Conservation (phyloP, 92 coral and sea anemone genomes). For the Metridium senile region DNA sequence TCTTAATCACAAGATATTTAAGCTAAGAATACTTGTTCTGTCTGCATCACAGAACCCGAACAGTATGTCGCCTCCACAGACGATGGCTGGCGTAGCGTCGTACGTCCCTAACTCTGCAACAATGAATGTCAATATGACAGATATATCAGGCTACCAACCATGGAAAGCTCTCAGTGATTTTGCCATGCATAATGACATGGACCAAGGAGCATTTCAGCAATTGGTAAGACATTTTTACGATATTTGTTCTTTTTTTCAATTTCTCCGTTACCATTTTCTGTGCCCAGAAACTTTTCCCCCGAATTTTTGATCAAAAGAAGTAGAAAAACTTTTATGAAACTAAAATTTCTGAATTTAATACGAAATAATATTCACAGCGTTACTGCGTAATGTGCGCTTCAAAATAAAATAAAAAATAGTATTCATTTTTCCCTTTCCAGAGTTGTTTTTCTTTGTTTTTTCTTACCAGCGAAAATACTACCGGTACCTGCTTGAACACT, state of each 20-base stretch:
- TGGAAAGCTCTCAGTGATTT: constrained; percentile 99
- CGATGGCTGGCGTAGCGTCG: constrained; percentile 77
- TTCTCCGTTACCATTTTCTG: background rate
- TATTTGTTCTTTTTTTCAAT: background rate
- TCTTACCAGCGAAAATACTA: background rate
- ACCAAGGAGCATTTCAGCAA: constrained; percentile 96
- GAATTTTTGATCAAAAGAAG: too few relatives aligned
- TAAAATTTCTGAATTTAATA: too few relatives aligned
- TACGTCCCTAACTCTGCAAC: constrained; percentile 73
- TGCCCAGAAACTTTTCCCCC: too few relatives aligned
- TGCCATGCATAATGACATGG: constrained; percentile 96
- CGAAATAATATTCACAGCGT: too few relatives aligned
- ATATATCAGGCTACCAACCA: constrained; percentile 92
- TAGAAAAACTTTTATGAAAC: too few relatives aligned
- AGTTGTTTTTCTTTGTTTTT: background rate
- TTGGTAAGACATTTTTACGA: constrained; percentile 82
- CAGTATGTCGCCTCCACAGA: constrained; percentile 74
- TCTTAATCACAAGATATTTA: constrained; percentile 21
- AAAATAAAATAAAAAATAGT: background rate
- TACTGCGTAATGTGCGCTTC: too few relatives aligned
- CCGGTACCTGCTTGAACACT: background rate
- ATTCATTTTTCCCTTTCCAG: background rate
- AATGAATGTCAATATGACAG: constrained; percentile 69
- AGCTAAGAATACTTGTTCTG: constrained; percentile 28
- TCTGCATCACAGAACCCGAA: constrained; percentile 67